A percentile compares a stretch with the other conserved stretches of the same genome.
Evolutionary conservation across 1,140 invertebrate genomes (phyloP).

Genomic region (Drosophila albomicans): DNA sequence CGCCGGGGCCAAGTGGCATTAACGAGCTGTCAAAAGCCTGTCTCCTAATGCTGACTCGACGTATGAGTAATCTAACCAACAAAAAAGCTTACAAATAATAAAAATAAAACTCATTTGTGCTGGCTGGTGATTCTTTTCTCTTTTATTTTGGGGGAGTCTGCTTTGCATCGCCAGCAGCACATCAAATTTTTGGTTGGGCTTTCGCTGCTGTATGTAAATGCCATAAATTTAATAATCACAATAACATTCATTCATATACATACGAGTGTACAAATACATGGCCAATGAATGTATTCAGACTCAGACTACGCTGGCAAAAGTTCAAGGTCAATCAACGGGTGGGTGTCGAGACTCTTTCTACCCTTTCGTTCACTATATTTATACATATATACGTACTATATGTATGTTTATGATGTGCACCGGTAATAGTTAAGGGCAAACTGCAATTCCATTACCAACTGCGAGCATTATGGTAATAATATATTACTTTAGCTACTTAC

Average conservation of each 20-base stretch:
- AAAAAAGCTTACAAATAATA: too few relatives aligned
- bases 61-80: conserved; percentile 25
- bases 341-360: conserved; percentile 1
- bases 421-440: conserved; percentile 40
- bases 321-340: conserved; percentile 64
- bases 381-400: neutral
- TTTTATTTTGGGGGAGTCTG: conserved; percentile 20
- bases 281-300: conserved; percentile 10
- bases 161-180: conserved; percentile 22
- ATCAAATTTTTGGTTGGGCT: conserved; percentile 14
- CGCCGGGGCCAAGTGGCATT: conserved; percentile 36
- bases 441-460: conserved; percentile 35
- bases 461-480: neutral
- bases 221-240: conserved; percentile 76
- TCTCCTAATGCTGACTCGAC: conserved; percentile 15
- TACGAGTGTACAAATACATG: neutral
- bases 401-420: conserved; percentile 20
- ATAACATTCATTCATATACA: conserved; percentile 43
- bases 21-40: conserved; percentile 33
- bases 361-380: neutral
- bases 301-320: conserved; percentile 36
- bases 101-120: conserved; percentile 9
- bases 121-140: neutral
- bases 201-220: conserved; percentile 37
- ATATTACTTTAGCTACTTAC: neutral